Conservation (phyloP, 2,113 vertebrate genomes). For the Micromys minutus region DNA sequence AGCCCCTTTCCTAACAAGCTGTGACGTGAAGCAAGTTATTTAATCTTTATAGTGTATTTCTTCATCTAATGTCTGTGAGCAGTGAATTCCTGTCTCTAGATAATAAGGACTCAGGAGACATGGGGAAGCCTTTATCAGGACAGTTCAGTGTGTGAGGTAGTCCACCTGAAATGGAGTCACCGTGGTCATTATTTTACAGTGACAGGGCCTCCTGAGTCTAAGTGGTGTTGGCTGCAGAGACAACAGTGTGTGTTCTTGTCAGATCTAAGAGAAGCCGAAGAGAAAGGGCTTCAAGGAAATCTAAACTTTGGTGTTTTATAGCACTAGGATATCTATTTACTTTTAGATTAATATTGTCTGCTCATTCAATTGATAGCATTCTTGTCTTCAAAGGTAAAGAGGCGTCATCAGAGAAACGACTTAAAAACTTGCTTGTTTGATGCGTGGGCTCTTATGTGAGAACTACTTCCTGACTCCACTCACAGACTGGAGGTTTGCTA, state of each 20-base stretch:
- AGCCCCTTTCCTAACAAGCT: neutral
- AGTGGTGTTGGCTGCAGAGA: neutral
- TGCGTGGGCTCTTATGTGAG: neutral
- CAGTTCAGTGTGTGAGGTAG: neutral
- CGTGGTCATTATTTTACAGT: conserved; percentile 35
- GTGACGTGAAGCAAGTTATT: neutral
- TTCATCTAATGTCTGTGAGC: neutral
- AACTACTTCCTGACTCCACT: conserved; percentile 55
- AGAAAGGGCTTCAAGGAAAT: neutral
- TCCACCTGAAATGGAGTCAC: neutral
- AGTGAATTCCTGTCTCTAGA: neutral
- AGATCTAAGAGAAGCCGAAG: neutral
- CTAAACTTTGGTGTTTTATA: conserved; percentile 9
- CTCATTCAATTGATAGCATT: neutral
- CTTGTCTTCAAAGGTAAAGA: neutral
- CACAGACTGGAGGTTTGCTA: neutral
- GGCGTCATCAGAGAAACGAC: conserved; percentile 16
- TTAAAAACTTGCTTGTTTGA: conserved; percentile 22
- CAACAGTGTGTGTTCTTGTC: neutral
- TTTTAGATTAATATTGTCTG: conserved; percentile 11
- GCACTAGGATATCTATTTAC: neutral
- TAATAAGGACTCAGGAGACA: neutral
- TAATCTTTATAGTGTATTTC: neutral
- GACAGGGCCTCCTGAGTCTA: neutral
- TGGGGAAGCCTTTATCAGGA: neutral